A percentile compares a stretch with the other conserved stretches of the same genome.
These are phyloP conservation scores for Amphimallon solstitiale DNA, from an alignment of 2,888 invertebrate genomes.

Conservation along the genomic window DNA sequence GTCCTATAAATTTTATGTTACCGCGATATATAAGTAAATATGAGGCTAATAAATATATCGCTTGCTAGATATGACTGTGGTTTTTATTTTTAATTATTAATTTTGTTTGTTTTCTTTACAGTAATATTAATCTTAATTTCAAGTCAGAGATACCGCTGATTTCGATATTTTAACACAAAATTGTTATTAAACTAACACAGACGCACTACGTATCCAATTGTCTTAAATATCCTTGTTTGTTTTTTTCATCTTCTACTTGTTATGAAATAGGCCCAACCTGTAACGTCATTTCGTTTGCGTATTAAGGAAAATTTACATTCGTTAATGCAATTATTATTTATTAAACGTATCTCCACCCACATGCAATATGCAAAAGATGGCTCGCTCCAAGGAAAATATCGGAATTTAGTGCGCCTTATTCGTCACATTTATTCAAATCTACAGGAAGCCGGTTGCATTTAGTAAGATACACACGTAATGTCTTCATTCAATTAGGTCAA, in stretches of 20 bases:
- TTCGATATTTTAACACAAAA: background rate
- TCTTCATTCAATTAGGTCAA: conserved; percentile 7
- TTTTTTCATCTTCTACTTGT: background rate
- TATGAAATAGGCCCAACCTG: background rate
- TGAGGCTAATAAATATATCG: no score
- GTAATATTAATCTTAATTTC: no score
- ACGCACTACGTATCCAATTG: background rate
- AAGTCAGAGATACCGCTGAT: no score
- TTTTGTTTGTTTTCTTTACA: no score
- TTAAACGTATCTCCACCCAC: conserved; percentile 23
- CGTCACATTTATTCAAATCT: conserved; percentile 16
- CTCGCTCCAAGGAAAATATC: no score
- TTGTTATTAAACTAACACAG: background rate
- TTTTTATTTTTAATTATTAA: no score
- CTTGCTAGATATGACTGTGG: no score
- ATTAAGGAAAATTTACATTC: conserved; percentile 18
- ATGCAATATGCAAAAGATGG: background rate
- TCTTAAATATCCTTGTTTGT: background rate
- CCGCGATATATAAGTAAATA: no score
- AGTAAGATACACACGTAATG: background rate
- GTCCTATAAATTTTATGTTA: no score
- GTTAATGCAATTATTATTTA: conserved; percentile 9
- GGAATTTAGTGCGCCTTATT: background rate
- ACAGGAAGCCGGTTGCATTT: conserved; percentile 14
- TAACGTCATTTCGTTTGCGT: conserved; percentile 4